These are phyloP conservation scores for Meiosimyza platycephala DNA, from an alignment of 2,888 invertebrate genomes.

Conservation along the genomic window DNA sequence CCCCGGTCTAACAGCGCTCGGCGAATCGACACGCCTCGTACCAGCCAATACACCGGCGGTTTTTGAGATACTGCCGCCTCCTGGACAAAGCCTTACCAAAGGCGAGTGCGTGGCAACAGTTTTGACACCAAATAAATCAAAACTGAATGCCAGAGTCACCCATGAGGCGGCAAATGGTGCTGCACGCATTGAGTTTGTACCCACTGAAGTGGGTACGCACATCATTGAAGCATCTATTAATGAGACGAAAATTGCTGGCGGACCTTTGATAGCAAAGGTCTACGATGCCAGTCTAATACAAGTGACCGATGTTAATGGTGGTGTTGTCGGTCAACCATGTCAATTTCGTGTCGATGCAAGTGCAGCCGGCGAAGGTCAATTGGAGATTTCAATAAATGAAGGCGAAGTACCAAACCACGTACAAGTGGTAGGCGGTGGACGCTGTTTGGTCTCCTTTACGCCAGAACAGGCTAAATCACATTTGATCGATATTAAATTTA, in stretches of 20 bases:
- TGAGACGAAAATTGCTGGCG: conserved; percentile 89
- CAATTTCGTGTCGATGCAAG: conserved; percentile 98
- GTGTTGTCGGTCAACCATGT: conserved; percentile 94
- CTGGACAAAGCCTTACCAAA: conserved; percentile 69
- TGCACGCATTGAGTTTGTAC: conserved; percentile 91
- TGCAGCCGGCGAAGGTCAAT: conserved; percentile 97
- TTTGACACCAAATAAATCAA: conserved; percentile 85
- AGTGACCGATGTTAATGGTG: conserved; percentile 93
- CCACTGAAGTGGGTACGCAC: conserved; percentile 94
- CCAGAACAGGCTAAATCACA: conserved; percentile 92
- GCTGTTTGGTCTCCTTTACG: conserved; percentile 93
- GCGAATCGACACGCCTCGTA: conserved; percentile 89
- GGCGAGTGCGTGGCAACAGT: conserved; percentile 75
- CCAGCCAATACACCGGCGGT: conserved; percentile 90
- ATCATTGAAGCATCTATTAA: conserved; percentile 91
- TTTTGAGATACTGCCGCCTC: conserved; percentile 78
- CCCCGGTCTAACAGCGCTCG: conserved; percentile 81
- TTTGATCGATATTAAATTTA: conserved; percentile 95
- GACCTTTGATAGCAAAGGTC: conserved; percentile 92
- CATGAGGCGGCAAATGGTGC: conserved; percentile 85
- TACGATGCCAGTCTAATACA: conserved; percentile 94
- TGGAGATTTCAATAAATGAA: conserved; percentile 99
- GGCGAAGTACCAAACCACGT: conserved; percentile 99
- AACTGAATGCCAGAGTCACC: conserved; percentile 83
- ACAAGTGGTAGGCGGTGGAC: conserved; percentile 93